Base-by-base conservation (phyloP, 2,113 vertebrate species). In the sheep (Ovis aries) region DNA sequence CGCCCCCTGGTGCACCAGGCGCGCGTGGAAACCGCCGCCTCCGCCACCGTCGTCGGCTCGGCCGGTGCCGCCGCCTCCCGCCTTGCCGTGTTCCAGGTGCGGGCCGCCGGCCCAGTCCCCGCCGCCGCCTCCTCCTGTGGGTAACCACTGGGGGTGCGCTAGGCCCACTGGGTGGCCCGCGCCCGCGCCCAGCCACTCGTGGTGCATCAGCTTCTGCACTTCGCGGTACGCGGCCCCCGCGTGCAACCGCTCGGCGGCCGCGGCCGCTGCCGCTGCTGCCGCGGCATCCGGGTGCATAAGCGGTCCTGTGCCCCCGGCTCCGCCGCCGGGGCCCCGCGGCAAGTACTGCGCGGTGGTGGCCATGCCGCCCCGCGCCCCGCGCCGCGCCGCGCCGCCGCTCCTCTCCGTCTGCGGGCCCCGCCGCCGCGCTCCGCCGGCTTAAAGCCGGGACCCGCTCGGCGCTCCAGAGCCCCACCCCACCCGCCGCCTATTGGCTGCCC, bases 151-250 rank as follows among this genome's bases (percentile, higher is more conserved):
- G 98, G 99, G 99, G 98, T 99, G 99, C 98, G 99, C 99, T 95
- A 99, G 98, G 98, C 99, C 99, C 99, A 99, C 99, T 97, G 99
- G 99, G 98, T 99, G 99, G 97, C 99, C 99, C 98, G 99, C 99
- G 99, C 99, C 99, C 98, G 99, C 99, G 27, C 99, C 99, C 90
- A 99, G 99, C 98, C 99, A 99, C 98, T 99, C 99, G 99, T 99
- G 99, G 99, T 99, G 99, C 99, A 99, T 99, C 99, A 99, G 99
- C 99, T 99, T 99, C 99, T 99, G 99, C 98, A 99, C 99, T 98
- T 99, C 99, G 99, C 99, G 99, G 98, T 99, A 99, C 98, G 99
- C 99, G 98, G 99, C 99, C 97, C 99, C 99, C 98, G 99, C 99
- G 98, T 99, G 99, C 98, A 99, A 99, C 98, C 99, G 99, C 97